Percentiles rank a stretch among this genome's conserved stretches.
phyloP scores from a whole-genome alignment of 2,113 vertebrate genomes.

The Dromas ardeola region DNA sequence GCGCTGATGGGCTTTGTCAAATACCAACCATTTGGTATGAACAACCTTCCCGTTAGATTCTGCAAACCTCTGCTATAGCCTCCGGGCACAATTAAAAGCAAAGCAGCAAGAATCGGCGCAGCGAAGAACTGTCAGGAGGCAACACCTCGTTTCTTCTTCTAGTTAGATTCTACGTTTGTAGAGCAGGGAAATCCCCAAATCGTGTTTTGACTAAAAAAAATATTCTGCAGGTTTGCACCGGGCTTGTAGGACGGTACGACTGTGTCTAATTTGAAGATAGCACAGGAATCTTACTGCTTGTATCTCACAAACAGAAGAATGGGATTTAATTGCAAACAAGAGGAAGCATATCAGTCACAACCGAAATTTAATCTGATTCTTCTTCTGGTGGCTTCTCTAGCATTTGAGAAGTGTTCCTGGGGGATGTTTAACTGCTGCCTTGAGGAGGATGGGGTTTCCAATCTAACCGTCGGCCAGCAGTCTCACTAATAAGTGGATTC shows the following conservation, averaged over 20 bases:
- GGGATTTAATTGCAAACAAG: not conserved
- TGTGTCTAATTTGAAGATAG: not conserved
- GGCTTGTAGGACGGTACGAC: not conserved
- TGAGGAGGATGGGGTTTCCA: not conserved
- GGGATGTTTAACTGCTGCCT: not conserved
- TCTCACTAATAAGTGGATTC: not conserved
- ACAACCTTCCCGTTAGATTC: not conserved
- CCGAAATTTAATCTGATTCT: not conserved
- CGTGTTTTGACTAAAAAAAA: not conserved
- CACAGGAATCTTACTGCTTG: not conserved
- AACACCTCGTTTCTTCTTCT: not conserved
- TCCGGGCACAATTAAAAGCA: not conserved
- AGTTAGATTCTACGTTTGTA: not conserved
- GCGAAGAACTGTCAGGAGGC: not conserved
- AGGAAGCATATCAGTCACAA: not conserved
- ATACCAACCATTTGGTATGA: not conserved
- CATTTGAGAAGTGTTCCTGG: not conserved
- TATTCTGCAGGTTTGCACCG: not conserved
- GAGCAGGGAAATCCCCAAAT: conserved; percentile 4
- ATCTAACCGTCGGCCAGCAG: not conserved
- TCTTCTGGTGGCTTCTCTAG: not conserved
- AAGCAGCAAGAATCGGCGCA: not conserved
- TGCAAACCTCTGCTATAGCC: not conserved
- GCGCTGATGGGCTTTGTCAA: not conserved
- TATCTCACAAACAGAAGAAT: not conserved